Base-by-base conservation (phyloP, 2,797 vertebrate species). In the Triplophysa yarkandensis region DNA sequence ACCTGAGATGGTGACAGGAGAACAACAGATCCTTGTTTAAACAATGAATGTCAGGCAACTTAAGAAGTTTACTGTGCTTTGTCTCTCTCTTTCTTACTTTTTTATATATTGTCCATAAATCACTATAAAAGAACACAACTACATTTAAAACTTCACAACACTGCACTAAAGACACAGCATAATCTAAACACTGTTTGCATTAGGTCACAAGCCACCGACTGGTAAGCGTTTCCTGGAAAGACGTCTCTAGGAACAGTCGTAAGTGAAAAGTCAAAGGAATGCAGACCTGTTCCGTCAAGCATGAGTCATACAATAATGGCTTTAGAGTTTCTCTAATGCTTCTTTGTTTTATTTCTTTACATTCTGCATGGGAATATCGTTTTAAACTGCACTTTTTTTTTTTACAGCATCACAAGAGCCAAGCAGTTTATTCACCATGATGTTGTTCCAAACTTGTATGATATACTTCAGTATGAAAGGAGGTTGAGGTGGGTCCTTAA, bases 1-100 rank as follows among this genome's bases (percentile, higher is more conserved):
- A 72, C 60, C 46, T 72, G 70, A 72, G 70, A 72, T 54, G 70
- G 60, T 43, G n/a, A 72, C 46, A 48, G 55, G 44, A 27, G 44
- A 52, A 41, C 44, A 62, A 62, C 70, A 39, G 58, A 64, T 41
- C 17, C 1, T 34, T 36, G n/a, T 55, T 48, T 34, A 55, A 55
- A 16, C 13, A 28, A 5, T 14, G 13, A 16, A 5, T 16, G 5
- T 14, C 23, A 28, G 27, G 48, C 7, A 2, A 21, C 3, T 52
- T 52, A 3, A 23, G 10, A 23, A 52, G 52, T 27, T 54, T 54
- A 16, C 52, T 54, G 25, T 50, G 23, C 50, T 52, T 36, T 36
- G 19, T 50, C 21, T 13, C 25, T 50, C n/a, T 52, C 48, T 25
- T 25, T 23, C 36, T 39, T 39, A 13, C 14, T 16, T 39, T 10